phyloP scores from a whole-genome alignment of 2,113 vertebrate species.

The Glaucomys volans region DNA sequence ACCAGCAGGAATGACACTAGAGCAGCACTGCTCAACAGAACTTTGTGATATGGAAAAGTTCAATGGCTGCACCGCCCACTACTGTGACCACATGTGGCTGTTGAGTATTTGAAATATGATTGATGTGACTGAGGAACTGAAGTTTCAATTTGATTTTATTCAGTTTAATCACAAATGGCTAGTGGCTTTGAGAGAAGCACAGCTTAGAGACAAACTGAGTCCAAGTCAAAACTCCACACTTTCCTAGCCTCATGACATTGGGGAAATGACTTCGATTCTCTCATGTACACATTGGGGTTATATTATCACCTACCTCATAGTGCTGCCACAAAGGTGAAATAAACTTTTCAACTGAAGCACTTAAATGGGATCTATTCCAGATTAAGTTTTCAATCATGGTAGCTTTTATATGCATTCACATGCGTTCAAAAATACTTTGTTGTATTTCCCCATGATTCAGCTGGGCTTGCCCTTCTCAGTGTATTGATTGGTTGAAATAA shows the following conservation, averaged over 20 bases:
- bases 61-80: neutral
- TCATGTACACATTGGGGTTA: neutral
- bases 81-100: neutral
- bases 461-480: neutral
- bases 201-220: neutral
- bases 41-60: neutral
- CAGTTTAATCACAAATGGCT: neutral
- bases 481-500: conserved; percentile 14
- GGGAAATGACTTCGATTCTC: conserved; percentile 36
- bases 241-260: neutral
- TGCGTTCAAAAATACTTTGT: conserved; percentile 1
- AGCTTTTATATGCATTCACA: neutral
- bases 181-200: neutral
- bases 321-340: conserved; percentile 6
- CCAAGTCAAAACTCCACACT: neutral
- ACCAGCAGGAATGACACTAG: neutral
- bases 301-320: neutral
- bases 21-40: neutral
- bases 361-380: neutral
- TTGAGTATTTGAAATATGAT: neutral
- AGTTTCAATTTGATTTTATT: conserved; percentile 16
- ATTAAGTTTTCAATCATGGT: conserved; percentile 19
- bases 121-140: neutral
- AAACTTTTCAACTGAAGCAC: conserved; percentile 8
- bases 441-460: neutral